Base-by-base conservation (phyloP, 2,113 vertebrate species). In the Muntiacus muntjak region DNA sequence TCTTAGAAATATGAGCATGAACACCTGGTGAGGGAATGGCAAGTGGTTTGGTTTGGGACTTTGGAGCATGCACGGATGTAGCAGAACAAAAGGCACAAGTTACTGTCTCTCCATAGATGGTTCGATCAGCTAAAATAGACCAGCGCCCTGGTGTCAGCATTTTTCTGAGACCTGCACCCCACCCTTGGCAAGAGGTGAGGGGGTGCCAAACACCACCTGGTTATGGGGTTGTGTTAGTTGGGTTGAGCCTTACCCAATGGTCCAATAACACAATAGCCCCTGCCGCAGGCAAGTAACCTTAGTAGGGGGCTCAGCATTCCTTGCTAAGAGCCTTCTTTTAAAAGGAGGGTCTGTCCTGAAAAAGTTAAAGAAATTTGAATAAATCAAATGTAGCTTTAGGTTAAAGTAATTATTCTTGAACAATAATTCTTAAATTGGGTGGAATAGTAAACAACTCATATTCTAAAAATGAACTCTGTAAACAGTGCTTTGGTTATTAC, bases 391-490 rank as follows among this genome's bases (percentile, higher is more conserved):
- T 89, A 95, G 40, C 14, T 89, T 54, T 81, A 89, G 57, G 58
- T 91, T 91, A 43, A 79, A 93, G 30, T 54, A 74, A 45, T 82
- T 89, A 83, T 96, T 91, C 47, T 45, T 54, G 36, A 92, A 74
- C 1, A 55, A 19, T 81, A 79, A 94, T 85, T 96, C 54, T 94
- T 85, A 96, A 92, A 43, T 86, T 94, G 86, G 12, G 58, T 86
- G 28, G 89, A 92, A 92, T 62, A 95, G 52, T 91, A 96, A 97
- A 89, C n/a, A 60, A 82, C 25, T 25, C 54, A 33, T 40, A 33
- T 33, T 94, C 60, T 92, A 91, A 96, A 94, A 95, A 43, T 88
- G 55, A 57, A 76, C 57, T 96, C 55, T 92, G 30, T 55, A 89
- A 78, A 89, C 50, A 67, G 26, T 79, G 55, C 26, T 92, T 92